A percentile compares a stretch with the other conserved stretches of the same genome.
Conservation (phyloP, 2,888 invertebrate species). For the Nephrotoma appendiculata region DNA sequence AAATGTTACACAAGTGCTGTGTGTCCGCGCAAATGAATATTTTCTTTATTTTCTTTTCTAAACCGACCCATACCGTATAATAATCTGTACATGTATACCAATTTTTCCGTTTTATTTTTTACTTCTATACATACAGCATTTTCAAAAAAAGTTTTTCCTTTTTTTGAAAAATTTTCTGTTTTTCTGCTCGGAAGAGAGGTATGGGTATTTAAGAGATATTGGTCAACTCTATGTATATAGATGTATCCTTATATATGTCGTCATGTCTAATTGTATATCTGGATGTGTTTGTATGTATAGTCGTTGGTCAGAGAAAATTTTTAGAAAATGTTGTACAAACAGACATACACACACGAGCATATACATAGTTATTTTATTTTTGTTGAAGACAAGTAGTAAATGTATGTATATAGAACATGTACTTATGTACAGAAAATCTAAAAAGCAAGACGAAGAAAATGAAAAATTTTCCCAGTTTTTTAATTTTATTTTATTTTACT, state of each 20-base stretch:
- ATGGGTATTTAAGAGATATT: slow-evolving; percentile 1
- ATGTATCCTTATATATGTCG: neutral
- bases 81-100: neutral
- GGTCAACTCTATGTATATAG: slow-evolving; percentile 2
- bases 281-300: neutral
- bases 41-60: slow-evolving; percentile 1
- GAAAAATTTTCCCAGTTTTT: neutral
- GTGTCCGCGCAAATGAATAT: slow-evolving; percentile 5
- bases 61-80: neutral
- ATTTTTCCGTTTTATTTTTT: neutral
- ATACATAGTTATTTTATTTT: neutral
- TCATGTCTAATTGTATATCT: neutral
- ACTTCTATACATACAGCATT: neutral
- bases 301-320: neutral
- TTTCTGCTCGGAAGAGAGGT: neutral
- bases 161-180: neutral
- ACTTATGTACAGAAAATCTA: neutral
- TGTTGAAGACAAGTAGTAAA: neutral
- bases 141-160: neutral
- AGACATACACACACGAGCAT: neutral
- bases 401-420: neutral
- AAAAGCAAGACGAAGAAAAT: slow-evolving; percentile 1
- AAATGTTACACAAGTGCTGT: neutral
- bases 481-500: neutral
- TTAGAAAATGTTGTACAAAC: neutral